Percentiles rank a stretch among this genome's conserved stretches.
Conservation (phyloP, 2,113 vertebrate species). For the Tringa solitaria region DNA sequence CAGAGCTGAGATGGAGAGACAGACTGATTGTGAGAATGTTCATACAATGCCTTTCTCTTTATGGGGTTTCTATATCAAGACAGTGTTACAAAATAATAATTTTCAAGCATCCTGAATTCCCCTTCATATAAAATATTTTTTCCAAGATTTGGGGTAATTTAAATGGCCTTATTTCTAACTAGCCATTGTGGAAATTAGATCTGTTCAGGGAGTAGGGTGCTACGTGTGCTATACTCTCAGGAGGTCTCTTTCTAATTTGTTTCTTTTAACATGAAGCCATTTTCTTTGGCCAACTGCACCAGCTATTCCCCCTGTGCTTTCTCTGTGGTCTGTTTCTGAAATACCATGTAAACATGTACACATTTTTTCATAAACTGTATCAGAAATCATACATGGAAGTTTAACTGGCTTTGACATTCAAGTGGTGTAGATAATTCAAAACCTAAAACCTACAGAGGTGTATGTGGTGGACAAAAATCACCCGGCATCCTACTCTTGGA, state of each 20-base stretch:
- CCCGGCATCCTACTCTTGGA: accelerated
- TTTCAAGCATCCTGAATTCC: neutral
- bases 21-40: neutral
- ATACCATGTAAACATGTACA: neutral
- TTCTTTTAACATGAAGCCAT: neutral
- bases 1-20: neutral
- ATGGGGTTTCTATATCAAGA: neutral
- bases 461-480: neutral
- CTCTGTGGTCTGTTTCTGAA: neutral
- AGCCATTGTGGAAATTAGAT: neutral
- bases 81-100: neutral
- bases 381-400: neutral
- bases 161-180: neutral
- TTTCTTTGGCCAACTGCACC: neutral
- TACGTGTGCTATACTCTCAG: neutral
- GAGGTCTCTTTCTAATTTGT: constrained; percentile 1
- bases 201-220: neutral
- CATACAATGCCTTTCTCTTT: neutral
- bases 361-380: neutral
- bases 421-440: neutral
- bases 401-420: neutral
- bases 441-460: neutral
- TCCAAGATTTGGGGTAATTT: neutral
- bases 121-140: neutral
- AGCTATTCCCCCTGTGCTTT: neutral